Evolutionary conservation across 2,888 invertebrate species (phyloP), one percentile per base, ranked within the genome.

Genomic region (Nowickia ferox): DNA sequence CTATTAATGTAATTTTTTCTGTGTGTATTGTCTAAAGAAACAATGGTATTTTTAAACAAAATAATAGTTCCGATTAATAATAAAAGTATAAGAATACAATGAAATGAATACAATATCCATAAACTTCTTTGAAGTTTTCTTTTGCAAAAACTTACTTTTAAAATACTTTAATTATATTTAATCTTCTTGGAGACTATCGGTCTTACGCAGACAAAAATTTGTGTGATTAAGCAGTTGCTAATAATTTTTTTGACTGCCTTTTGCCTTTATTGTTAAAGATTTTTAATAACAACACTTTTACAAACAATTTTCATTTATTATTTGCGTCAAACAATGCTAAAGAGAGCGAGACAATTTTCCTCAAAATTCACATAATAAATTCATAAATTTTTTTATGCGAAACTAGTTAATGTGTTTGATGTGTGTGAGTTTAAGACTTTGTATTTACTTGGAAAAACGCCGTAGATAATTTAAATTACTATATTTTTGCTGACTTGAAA

Each of bases 371-470:
- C 44, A 69, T 69, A 42, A 61, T 78, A 63, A 78, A 69, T n/a
- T n/a, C 19, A 48, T 63, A 42, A 44, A 17, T 15, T 17, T 48
- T 61, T 69, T 17, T 9, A 53, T 42, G 11, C 19, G 19, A 74
- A 68, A 66, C 57, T 44, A 51, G 80, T 80, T 72, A 30, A 30
- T 65, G 30, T 71, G 53, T n/a, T n/a, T n/a, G n/a, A n/a, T 55
- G 69, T 46, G 63, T 63, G 55, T 65, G 51, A 59, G 10, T 42
- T 65, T 51, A 42, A 59, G 42, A 69, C 44, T 76, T 65, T 77
- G 42, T 69, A 69, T 17, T 61, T 13, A 69, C 30, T 61, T 13
- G 17, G 30, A 30, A 30, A 46, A 63, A 53, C 44, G 30, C 42
- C 30, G 44, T 17, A 61, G 42, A 51, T 42, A 71, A 44, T 71